A percentile compares a stretch with the other conserved stretches of the same genome.
phyloP scores from a whole-genome alignment of 2,888 invertebrate species.

The Cerastis rubricosa region DNA sequence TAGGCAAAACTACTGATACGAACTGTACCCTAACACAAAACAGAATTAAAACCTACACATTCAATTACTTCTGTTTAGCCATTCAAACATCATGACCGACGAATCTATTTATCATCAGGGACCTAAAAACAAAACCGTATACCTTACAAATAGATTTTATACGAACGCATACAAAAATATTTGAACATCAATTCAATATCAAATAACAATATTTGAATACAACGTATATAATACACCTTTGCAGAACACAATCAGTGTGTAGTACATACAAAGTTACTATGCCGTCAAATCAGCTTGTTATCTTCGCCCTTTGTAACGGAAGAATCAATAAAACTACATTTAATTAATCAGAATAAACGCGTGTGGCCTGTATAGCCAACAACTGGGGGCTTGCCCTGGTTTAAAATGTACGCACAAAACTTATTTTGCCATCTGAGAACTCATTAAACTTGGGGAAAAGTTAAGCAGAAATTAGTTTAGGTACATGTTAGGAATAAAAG shows the following conservation, averaged over 20 bases:
- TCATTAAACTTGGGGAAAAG: not conserved
- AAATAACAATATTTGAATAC: not conserved
- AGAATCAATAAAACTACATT: slow-evolving; percentile 52
- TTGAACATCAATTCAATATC: not conserved
- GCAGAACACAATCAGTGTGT: slow-evolving; percentile 9
- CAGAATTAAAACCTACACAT: not conserved
- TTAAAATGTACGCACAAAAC: not conserved
- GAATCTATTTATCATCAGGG: too few species aligned
- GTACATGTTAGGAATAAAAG: not conserved
- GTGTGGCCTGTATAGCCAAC: slow-evolving; percentile 27
- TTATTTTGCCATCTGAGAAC: not conserved
- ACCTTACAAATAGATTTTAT: not conserved
- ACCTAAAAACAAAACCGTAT: not conserved
- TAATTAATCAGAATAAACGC: slow-evolving; percentile 44
- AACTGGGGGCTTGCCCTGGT: slow-evolving; percentile 5
- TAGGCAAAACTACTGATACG: not conserved
- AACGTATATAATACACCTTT: slow-evolving; percentile 18
- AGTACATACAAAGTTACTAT: slow-evolving; percentile 16
- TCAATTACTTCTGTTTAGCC: too few species aligned
- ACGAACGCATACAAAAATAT: not conserved
- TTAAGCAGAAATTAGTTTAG: not conserved
- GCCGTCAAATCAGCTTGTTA: slow-evolving; percentile 31
- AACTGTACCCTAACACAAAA: not conserved
- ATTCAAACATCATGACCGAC: too few species aligned
- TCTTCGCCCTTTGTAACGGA: slow-evolving; percentile 58